Conservation (phyloP, 2,797 vertebrate genomes). For the Acropternis orthonyx region DNA sequence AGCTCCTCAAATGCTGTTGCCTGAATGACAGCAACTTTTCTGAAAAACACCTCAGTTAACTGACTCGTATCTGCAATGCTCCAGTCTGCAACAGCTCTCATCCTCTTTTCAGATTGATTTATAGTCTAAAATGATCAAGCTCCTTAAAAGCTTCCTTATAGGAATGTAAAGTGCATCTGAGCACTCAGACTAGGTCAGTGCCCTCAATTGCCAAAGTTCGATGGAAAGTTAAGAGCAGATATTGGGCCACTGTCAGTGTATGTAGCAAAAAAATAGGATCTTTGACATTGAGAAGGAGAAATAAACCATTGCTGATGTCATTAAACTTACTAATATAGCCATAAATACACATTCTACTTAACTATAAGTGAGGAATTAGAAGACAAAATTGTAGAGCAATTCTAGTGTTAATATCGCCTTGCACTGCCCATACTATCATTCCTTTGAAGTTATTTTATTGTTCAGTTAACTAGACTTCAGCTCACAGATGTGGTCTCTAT, state of each 20-base stretch:
- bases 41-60: not conserved
- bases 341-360: not conserved
- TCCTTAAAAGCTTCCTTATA: slow-evolving; percentile 19
- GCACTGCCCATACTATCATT: not conserved
- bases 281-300: not conserved
- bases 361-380: not conserved
- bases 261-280: not conserved
- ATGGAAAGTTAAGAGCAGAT: slow-evolving; percentile 23
- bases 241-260: not conserved
- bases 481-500: not conserved
- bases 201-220: slow-evolving; percentile 21
- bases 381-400: not conserved
- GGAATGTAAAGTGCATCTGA: slow-evolving; percentile 9
- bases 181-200: not conserved
- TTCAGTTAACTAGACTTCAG: not conserved
- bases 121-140: slow-evolving; percentile 21
- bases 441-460: not conserved
- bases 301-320: not conserved
- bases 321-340: not conserved
- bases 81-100: not conserved
- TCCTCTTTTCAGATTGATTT: slow-evolving; percentile 22
- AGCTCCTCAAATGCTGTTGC: not conserved
- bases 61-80: not conserved
- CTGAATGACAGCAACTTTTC: slow-evolving; percentile 3
- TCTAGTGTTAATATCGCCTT: not conserved